These are phyloP conservation scores for Asobara japonica DNA, from an alignment of 1,140 invertebrate species.

Conservation along the genomic window DNA sequence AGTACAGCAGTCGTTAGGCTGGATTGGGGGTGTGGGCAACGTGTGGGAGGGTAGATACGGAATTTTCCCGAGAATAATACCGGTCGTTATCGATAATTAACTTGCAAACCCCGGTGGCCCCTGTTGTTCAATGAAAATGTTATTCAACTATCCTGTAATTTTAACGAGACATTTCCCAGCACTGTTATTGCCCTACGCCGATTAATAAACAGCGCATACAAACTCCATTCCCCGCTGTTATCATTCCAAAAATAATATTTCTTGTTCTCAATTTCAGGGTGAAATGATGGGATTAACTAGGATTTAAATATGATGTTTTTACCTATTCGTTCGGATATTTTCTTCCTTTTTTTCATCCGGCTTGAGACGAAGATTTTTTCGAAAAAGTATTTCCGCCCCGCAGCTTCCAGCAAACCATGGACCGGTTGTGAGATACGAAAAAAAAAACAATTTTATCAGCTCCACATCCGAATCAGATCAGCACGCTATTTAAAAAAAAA, in stretches of 20 bases:
- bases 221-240: neutral
- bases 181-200: neutral
- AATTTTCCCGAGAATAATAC: conserved; percentile 58
- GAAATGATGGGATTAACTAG: too few species aligned
- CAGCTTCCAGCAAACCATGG: too few species aligned
- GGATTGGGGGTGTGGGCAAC: neutral
- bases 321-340: too few species aligned
- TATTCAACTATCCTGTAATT: conserved; percentile 36
- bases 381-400: too few species aligned
- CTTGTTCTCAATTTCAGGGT: neutral
- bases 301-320: too few species aligned
- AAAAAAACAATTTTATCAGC: too few species aligned
- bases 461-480: too few species aligned
- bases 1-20: neutral
- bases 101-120: conserved; percentile 41
- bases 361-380: too few species aligned
- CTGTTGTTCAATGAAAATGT: conserved; percentile 5
- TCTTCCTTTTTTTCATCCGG: too few species aligned
- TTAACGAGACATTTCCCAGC: conserved; percentile 39
- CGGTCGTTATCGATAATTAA: conserved; percentile 63
- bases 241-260: neutral
- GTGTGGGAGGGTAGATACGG: neutral
- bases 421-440: too few species aligned
- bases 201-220: neutral
- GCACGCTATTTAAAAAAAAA: too few species aligned